Evolutionary conservation across 1,140 invertebrate species (phyloP), one percentile per base, ranked within the genome.

Genomic region (Aphaenogaster floridana): DNA sequence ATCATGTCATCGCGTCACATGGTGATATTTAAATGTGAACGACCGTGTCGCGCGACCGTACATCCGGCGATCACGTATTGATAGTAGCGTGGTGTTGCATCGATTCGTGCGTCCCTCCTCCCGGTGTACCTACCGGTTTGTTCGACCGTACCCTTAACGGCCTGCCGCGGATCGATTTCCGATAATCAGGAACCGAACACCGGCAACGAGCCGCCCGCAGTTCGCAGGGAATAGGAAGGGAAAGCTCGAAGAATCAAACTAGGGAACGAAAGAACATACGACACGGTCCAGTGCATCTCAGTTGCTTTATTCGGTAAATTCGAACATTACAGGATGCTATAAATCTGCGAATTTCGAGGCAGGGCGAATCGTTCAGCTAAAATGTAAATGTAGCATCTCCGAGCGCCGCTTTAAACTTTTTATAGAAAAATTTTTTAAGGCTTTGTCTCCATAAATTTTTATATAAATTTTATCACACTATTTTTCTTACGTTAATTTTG

Each of bases 11-110:
- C 78, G 64, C 79, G 86, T 78, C 79, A 78, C 86, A 78, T 48
- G 57, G 76, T 90, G 89, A 89, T 92, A 92, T 93, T 93, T 93
- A 92, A 92, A 91, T 93, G 91, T 87, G 89, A 92, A 91, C 90
- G 89, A 91, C 80, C 90, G 85, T 71, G 69, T 59, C 77, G 87
- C 86, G 79, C 77, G 63, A n/a, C 63, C 36, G 48, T 61, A 68
- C 71, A 85, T 83, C 39, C 63, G n/a, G 42, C 68, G 69, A 83
- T 89, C 64, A 57, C 50, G 79, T 81, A 72, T 88, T 48, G 66
- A 83, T 87, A 48, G 64, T 34, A 34, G 39, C 66, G 48, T 48
- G n/a, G 54, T 77, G 61, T 88, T 48, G 63, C 36, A 74, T 76
- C 54, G 66, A 6, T 69, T 63, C 83, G 57, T 57, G 54, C 8